Percentiles rank a stretch among this genome's conserved stretches.
These are phyloP conservation scores for Somateria mollissima DNA, from an alignment of 2,797 vertebrate genomes.

Conservation along the genomic window DNA sequence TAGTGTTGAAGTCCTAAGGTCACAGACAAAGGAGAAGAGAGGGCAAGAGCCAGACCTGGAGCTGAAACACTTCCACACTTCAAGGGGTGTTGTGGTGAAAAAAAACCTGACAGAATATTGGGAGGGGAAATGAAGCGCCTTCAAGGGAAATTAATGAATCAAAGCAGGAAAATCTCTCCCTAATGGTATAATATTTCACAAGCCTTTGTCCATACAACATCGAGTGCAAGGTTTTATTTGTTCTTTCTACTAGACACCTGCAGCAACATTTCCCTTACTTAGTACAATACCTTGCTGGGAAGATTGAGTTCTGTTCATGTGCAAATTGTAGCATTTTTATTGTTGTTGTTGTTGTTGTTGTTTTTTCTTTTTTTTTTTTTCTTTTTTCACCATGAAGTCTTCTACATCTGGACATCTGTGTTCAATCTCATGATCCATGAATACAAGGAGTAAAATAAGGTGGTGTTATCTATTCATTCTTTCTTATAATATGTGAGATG, in stretches of 20 bases:
- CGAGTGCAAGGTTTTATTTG: background rate
- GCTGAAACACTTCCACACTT: conserved; percentile 55
- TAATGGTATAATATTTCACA: background rate
- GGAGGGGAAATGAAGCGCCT: conserved; percentile 49
- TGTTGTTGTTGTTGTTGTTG: background rate
- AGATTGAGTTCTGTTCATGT: background rate
- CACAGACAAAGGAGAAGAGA: conserved; percentile 57
- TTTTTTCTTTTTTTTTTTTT: background rate
- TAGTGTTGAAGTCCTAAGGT: conserved; percentile 66
- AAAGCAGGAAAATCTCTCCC: conserved; percentile 33
- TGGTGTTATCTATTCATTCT: background rate
- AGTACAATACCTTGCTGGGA: background rate
- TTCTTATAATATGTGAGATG: background rate
- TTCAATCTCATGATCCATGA: background rate
- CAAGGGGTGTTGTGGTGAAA: conserved; percentile 25
- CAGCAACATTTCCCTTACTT: background rate
- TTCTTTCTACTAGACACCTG: conserved; percentile 4
- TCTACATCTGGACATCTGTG: background rate
- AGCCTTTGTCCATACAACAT: background rate
- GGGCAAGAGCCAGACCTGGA: conserved; percentile 50
- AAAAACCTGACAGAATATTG: background rate
- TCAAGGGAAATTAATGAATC: conserved; percentile 59
- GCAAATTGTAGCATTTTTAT: background rate
- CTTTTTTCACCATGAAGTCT: background rate
- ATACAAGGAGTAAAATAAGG: background rate